These are phyloP conservation scores for Nerophis lumbriciformis DNA, from an alignment of 2,113 vertebrate genomes.

Conservation along the genomic window DNA sequence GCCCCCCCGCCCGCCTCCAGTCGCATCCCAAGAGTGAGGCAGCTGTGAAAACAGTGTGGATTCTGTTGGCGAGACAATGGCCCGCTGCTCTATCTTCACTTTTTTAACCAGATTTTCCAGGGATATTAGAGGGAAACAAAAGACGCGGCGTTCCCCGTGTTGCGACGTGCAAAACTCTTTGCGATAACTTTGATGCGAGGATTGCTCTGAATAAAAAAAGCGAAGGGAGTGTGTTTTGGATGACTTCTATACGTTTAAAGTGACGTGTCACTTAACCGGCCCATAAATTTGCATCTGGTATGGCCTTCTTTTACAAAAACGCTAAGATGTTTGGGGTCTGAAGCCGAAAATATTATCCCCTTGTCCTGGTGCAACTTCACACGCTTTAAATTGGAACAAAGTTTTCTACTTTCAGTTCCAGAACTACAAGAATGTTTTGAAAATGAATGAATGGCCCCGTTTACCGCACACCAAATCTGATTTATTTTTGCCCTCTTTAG, in stretches of 20 bases:
- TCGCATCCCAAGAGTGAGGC: slow-evolving; percentile 56
- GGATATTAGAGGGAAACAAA: slow-evolving; percentile 69
- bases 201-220: slow-evolving; percentile 25
- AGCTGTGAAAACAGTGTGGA: slow-evolving; percentile 71
- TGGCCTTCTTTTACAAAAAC: slow-evolving; percentile 46
- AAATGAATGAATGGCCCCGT: no score
- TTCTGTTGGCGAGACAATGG: slow-evolving; percentile 41
- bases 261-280: slow-evolving; percentile 52
- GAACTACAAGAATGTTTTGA: background rate
- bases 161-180: slow-evolving; percentile 45
- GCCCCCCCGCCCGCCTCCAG: slow-evolving; percentile 21
- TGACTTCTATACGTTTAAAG: slow-evolving; percentile 47
- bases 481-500: no score
- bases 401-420: slow-evolving; percentile 15
- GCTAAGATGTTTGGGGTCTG: slow-evolving; percentile 45
- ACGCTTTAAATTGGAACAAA: slow-evolving; percentile 15
- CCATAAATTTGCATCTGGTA: slow-evolving; percentile 62
- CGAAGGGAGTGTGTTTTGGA: slow-evolving; percentile 38
- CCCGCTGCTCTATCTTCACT: slow-evolving; percentile 42
- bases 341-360: slow-evolving; percentile 18
- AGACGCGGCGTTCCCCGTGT: slow-evolving; percentile 39
- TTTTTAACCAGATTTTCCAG: slow-evolving; percentile 72
- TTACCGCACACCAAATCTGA: no score
- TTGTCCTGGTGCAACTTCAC: slow-evolving; percentile 11
- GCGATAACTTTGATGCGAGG: slow-evolving; percentile 56